Base-by-base conservation (phyloP, 2,888 invertebrate genomes). In the Nemapogon koenigi region DNA sequence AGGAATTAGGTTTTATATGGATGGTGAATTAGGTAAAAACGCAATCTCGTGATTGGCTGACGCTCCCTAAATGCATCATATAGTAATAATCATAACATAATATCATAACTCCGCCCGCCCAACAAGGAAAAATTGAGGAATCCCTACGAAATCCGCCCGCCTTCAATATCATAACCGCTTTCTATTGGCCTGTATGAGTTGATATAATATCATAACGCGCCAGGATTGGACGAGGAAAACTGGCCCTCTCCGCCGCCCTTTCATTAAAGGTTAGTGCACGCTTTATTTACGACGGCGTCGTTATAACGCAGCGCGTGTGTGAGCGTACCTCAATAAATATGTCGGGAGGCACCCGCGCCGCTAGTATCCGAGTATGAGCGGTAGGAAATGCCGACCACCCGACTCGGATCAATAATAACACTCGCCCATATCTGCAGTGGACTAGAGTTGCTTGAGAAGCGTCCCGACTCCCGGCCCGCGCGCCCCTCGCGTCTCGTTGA, bases 121-220 rank as follows among this genome's bases (percentile, higher is more conserved):
- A 57, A 62, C 61, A 46, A 55, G 62, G 63, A 72, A 72, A 62
- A 70, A 59, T 59, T 53, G 58, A 46, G 49, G 49, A 55, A 46
- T 66, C 61, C 65, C 39, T 28, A 55, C 41, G 52, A 43, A 49
- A 48, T 44, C 59, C 62, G 66, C 65, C 72, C 78, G 76, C 76
- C 76, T 67, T 68, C 70, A 79, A 81, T 80, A 69, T 79, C 79
- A 79, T 79, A 76, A 73, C 76, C 66, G 57, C 57, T 64, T 47
- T 62, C 73, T 63, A 83, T 83, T 78, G 79, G 80, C 57, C 57
- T 67, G 68, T 65, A 72, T 70, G 64, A 66, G 53, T 59, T 79
- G 79, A 82, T 83, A 83, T 83, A 81, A 83, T 83, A 83, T 83
- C 83, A 83, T 83, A 83, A 79, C 80, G 73, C 49, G 52, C 56